A percentile compares a stretch with the other conserved stretches of the same genome.
Evolutionary conservation across 2,113 vertebrate species (phyloP).

Genomic region (Pelecanoides urinatrix): DNA sequence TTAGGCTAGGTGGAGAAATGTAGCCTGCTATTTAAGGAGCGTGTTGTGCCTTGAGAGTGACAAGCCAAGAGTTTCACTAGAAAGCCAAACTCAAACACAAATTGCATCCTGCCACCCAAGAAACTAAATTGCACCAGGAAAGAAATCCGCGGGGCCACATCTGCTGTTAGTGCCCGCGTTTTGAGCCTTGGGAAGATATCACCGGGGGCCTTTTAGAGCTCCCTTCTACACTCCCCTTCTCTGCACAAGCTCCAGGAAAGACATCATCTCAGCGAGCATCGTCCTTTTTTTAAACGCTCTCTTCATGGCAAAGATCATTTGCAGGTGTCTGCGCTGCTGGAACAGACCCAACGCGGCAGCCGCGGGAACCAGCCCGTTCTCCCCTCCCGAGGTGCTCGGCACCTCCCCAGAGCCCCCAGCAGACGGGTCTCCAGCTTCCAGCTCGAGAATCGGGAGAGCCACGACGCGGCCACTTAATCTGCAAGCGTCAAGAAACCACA

Average conservation of each 20-base stretch:
- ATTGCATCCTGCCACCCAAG: slow-evolving; percentile 21
- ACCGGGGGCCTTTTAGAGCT: accelerated
- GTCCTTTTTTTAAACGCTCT: not conserved
- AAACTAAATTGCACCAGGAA: not conserved
- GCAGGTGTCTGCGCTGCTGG: not conserved
- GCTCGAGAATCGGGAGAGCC: accelerated
- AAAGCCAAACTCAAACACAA: slow-evolving; percentile 49
- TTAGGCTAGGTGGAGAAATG: slow-evolving; percentile 43
- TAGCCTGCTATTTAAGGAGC: slow-evolving; percentile 58
- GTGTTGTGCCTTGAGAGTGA: slow-evolving; percentile 44
- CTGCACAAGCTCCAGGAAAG: not conserved
- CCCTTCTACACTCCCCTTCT: not conserved
- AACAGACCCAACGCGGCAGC: accelerated
- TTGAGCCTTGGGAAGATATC: not conserved
- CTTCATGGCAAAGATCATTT: accelerated
- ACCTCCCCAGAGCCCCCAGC: not conserved
- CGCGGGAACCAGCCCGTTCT: accelerated
- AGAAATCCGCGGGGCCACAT: not conserved
- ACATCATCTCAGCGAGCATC: not conserved
- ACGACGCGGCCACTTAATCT: accelerated
- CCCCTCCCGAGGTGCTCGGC: accelerated
- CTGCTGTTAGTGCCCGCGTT: not conserved
- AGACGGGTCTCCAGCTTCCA: not conserved
- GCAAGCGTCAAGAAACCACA: not conserved
- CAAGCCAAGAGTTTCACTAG: slow-evolving; percentile 48